Evolutionary conservation across 1,140 invertebrate species (phyloP).

Genomic region (Temnothorax nylanderi): DNA sequence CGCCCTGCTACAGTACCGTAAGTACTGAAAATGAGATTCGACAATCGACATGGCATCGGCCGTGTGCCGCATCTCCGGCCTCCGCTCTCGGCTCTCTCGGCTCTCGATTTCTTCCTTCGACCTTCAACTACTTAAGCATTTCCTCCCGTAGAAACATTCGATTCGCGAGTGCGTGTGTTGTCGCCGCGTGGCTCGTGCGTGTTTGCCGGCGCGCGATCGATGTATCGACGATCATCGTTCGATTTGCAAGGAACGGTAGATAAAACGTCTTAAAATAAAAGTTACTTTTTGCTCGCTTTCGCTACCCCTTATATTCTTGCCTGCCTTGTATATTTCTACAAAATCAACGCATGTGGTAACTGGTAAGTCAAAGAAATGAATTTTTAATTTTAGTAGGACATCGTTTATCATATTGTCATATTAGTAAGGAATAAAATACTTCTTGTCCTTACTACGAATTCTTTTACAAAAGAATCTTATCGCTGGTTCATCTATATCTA

Average conservation of each 20-base stretch:
- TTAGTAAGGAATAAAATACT: background rate
- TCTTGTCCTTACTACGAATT: background rate
- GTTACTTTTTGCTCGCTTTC: background rate
- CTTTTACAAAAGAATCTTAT: background rate
- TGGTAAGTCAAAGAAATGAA: conserved; percentile 4
- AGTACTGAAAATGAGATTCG: conserved; percentile 67
- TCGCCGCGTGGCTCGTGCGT: too few relatives aligned
- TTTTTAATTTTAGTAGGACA: background rate
- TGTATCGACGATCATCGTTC: background rate
- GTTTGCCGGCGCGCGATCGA: background rate
- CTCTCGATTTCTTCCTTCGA: background rate
- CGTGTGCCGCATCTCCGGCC: too few relatives aligned
- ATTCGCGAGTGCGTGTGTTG: background rate
- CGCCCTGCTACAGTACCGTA: conserved; percentile 72
- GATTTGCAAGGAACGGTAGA: background rate
- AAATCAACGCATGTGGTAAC: background rate
- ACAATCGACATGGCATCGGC: too few relatives aligned
- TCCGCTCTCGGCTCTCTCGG: background rate
- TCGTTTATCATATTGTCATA: background rate
- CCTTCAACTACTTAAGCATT: background rate
- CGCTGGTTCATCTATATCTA: background rate
- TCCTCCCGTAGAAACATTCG: background rate
- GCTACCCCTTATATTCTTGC: background rate
- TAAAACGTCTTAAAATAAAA: background rate
- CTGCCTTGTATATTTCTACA: background rate